phyloP scores from a whole-genome alignment of 2,113 vertebrate species.

The Accipiter cooperii region DNA sequence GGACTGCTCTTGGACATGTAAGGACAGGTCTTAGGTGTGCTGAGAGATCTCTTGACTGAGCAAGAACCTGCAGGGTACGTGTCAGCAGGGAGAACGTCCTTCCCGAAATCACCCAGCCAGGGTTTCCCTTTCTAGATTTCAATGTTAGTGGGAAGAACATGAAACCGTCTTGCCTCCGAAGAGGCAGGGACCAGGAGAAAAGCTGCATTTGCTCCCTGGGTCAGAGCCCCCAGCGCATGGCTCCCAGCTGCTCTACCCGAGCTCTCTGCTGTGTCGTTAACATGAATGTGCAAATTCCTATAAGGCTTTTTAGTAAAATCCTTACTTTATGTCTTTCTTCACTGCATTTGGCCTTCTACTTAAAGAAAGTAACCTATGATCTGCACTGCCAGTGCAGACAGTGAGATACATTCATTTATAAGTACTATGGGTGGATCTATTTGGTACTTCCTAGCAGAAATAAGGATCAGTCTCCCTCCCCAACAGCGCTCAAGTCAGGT shows the following conservation, averaged over 20 bases:
- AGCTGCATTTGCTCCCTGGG: not conserved
- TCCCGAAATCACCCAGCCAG: not conserved
- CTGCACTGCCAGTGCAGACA: not conserved
- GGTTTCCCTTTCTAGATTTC: not conserved
- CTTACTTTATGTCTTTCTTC: not conserved
- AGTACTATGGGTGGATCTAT: not conserved
- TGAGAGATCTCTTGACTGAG: not conserved
- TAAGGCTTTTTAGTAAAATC: not conserved
- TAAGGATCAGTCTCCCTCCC: fast-evolving
- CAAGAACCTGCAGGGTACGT: not conserved
- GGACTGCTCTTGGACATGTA: not conserved
- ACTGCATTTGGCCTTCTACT: not conserved
- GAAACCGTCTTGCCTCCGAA: not conserved
- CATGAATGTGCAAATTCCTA: not conserved
- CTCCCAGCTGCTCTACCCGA: not conserved
- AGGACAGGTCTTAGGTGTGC: not conserved
- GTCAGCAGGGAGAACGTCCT: not conserved
- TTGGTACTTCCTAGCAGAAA: not conserved
- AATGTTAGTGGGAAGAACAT: not conserved
- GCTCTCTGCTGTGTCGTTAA: not conserved
- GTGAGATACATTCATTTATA: not conserved
- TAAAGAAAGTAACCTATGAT: not conserved
- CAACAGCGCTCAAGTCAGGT: not conserved
- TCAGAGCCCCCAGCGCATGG: fast-evolving
- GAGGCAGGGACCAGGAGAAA: not conserved